Evolutionary conservation across 64 coral and sea anemone genomes (phyloP).

Genomic region (Stichodactyla helianthus): DNA sequence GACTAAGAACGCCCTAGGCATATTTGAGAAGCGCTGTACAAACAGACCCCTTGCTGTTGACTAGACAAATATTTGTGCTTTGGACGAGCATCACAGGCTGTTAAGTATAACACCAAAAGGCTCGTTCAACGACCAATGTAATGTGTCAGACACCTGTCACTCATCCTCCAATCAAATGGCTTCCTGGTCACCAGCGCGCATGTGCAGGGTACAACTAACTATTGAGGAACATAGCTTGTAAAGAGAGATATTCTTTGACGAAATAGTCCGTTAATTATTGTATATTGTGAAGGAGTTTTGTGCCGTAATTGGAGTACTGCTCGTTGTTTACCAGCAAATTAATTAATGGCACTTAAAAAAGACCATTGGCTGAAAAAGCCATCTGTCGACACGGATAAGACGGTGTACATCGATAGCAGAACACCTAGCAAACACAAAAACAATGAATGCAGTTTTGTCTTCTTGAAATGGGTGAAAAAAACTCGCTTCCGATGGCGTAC

Average conservation of each 20-base stretch:
- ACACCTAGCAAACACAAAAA: neutral
- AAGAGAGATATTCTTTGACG: slow-evolving; percentile 99
- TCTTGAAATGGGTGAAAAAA: neutral
- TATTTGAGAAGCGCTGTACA: slow-evolving; percentile 27
- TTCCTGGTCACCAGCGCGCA: slow-evolving; percentile 49
- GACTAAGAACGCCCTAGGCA: slow-evolving; percentile 86
- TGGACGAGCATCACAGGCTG: slow-evolving; percentile 62
- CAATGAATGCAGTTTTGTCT: neutral
- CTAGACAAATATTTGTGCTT: slow-evolving; percentile 78
- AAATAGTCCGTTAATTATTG: slow-evolving; percentile 82
- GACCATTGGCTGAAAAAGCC: neutral
- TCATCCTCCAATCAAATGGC: slow-evolving; percentile 78
- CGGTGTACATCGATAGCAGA: neutral
- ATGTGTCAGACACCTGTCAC: slow-evolving; percentile 86
- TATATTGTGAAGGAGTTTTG: slow-evolving; percentile 88
- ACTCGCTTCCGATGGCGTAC: neutral
- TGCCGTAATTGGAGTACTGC: slow-evolving; percentile 90
- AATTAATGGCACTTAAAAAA: slow-evolving; percentile 11
- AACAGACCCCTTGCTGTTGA: slow-evolving; percentile 42
- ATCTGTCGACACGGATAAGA: neutral
- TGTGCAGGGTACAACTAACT: slow-evolving; percentile 32
- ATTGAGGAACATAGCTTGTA: slow-evolving; percentile 58
- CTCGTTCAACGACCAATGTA: slow-evolving; percentile 72
- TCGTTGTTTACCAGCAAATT: slow-evolving; percentile 37
- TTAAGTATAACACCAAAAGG: slow-evolving; percentile 46